Conservation (phyloP, 1,140 invertebrate species). For the Drosophila ercepeae region DNA sequence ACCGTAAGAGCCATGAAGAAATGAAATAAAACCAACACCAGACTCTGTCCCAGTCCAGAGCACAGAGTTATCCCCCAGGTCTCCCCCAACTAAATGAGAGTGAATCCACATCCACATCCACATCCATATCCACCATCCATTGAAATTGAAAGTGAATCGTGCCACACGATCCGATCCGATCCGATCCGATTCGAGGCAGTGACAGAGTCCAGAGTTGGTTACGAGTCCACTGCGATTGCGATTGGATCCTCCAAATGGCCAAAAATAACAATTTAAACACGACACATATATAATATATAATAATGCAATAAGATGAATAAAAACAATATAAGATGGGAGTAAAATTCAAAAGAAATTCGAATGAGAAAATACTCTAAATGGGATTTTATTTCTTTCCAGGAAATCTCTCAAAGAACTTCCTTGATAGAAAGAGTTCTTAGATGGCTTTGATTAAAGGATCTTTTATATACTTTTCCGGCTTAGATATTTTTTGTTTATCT, state of each 20-base stretch:
- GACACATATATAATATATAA: constrained; percentile 43
- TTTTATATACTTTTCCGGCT: too few species aligned
- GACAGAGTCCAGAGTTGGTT: constrained; percentile 30
- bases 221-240: constrained; percentile 32
- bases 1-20: constrained; percentile 71
- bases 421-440: background rate
- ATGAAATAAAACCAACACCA: constrained; percentile 69
- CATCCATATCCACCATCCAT: too few species aligned
- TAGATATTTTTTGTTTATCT: background rate
- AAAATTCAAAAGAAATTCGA: background rate
- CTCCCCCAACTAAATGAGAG: constrained; percentile 44
- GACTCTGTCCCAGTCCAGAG: constrained; percentile 32
- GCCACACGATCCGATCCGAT: constrained; percentile 72
- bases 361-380: constrained; percentile 18
- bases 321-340: background rate
- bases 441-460: background rate
- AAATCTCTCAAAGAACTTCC: too few species aligned
- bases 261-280: constrained; percentile 31
- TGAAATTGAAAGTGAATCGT: constrained; percentile 82
- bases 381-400: too few species aligned
- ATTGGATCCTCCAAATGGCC: constrained; percentile 65
- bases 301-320: constrained; percentile 53
- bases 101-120: constrained; percentile 34
- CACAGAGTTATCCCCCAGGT: constrained; percentile 36
- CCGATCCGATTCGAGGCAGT: constrained; percentile 31